Evolutionary conservation across 2,113 vertebrate genomes (phyloP).

Genomic region (Todiramphus saurophagus): DNA sequence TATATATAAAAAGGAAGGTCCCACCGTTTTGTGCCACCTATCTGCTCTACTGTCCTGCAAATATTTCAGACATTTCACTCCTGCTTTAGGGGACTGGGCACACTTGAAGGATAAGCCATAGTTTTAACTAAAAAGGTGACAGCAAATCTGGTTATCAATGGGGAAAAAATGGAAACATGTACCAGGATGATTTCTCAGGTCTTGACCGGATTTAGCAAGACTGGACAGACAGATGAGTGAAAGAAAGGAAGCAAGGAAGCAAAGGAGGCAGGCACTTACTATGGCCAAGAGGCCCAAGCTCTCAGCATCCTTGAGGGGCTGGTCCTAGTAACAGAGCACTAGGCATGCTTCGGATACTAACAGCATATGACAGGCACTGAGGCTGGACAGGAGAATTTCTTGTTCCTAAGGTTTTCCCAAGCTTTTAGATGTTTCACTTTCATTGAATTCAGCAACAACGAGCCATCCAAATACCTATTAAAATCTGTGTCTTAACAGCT

Average conservation of each 20-base stretch:
- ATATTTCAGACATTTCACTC: background rate
- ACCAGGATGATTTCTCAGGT: background rate
- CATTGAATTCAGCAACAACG: background rate
- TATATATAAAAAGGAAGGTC: background rate
- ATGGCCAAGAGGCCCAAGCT: background rate
- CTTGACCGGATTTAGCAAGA: background rate
- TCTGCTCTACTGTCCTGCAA: background rate
- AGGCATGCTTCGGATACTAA: background rate
- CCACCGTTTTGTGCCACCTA: background rate
- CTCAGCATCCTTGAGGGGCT: background rate
- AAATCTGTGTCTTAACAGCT: background rate
- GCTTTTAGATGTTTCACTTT: background rate
- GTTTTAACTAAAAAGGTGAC: background rate
- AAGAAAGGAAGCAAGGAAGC: background rate
- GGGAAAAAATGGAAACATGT: background rate
- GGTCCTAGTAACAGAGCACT: background rate
- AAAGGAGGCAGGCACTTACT: background rate
- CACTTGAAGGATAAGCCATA: background rate
- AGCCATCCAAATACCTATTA: background rate
- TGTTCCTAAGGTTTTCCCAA: background rate
- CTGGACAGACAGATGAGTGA: background rate
- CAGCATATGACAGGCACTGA: background rate
- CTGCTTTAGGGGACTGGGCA: background rate
- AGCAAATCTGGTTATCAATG: background rate
- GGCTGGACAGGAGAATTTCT: background rate